A percentile compares a stretch with the other conserved stretches of the same genome.
These are phyloP conservation scores for Periphyllus acericola DNA, from an alignment of 2,888 invertebrate genomes.

Conservation along the genomic window DNA sequence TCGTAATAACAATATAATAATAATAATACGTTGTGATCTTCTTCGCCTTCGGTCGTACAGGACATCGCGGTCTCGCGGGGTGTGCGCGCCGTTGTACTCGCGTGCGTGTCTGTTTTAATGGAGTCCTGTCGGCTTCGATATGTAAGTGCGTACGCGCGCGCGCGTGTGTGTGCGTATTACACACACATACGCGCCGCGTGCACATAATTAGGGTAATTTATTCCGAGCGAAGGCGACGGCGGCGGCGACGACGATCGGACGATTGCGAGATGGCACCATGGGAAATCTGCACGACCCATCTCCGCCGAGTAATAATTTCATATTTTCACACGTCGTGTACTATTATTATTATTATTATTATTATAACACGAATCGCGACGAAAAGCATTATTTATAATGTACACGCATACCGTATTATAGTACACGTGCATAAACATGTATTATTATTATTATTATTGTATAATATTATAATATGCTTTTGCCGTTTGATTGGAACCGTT, in stretches of 20 bases:
- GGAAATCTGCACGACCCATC: slow-evolving; percentile 18
- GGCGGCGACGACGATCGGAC: not conserved
- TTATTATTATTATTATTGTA: too few relatives aligned
- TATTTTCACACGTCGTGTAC: not conserved
- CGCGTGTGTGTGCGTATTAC: not conserved
- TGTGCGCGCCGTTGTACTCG: not conserved
- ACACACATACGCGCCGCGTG: not conserved
- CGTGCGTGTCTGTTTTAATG: not conserved
- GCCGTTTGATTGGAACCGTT: too few relatives aligned
- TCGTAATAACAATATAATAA: too few relatives aligned
- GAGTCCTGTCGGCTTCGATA: not conserved
- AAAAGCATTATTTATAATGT: too few relatives aligned
- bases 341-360: not conserved
- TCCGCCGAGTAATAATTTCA: not conserved
- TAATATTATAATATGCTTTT: too few relatives aligned
- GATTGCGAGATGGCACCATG: slow-evolving; percentile 16
- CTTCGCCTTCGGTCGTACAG: not conserved
- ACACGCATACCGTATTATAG: too few relatives aligned
- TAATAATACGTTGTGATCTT: not conserved
- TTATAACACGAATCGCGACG: not conserved
- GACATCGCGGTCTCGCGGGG: not conserved
- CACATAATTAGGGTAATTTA: not conserved
- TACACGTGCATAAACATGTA: not conserved
- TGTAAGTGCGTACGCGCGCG: not conserved
- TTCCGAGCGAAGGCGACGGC: not conserved